phyloP scores from a whole-genome alignment of 2,797 vertebrate genomes.

The Eulemur coronatus region DNA sequence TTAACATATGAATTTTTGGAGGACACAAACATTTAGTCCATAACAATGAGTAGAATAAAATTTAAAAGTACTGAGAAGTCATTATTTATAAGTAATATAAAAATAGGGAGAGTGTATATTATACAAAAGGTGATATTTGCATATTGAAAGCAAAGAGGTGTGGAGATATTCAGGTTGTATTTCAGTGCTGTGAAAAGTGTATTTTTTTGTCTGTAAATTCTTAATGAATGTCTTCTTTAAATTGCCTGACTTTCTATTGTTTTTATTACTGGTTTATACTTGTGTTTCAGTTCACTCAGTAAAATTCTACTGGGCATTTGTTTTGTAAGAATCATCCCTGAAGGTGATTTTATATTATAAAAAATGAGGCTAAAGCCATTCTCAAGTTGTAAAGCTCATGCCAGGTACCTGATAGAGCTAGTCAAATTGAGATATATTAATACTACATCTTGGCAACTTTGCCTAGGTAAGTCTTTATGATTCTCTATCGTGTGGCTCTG shows the following conservation, averaged over 20 bases:
- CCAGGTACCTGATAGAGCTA: background rate
- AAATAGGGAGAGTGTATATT: background rate
- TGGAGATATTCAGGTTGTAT: background rate
- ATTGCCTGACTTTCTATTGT: slow-evolving; percentile 1
- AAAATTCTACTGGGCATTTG: background rate
- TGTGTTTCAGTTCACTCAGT: slow-evolving; percentile 18
- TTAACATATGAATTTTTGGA: background rate
- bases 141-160: slow-evolving; percentile 36
- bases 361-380: background rate
- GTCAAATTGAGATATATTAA: background rate
- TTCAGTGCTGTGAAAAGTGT: background rate
- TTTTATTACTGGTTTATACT: background rate
- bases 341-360: background rate
- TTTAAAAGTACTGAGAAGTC: background rate
- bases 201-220: slow-evolving; percentile 13
- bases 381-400: background rate
- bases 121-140: background rate
- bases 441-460: background rate
- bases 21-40: background rate
- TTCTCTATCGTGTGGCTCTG: background rate
- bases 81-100: slow-evolving; percentile 2
- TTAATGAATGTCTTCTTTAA: slow-evolving; percentile 32
- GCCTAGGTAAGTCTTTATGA: background rate
- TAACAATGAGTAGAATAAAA: background rate
- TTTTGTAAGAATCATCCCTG: background rate